A percentile compares a stretch with the other conserved stretches of the same genome.
phyloP scores from a whole-genome alignment of 2,888 invertebrate genomes.

The Cenopis cana region DNA sequence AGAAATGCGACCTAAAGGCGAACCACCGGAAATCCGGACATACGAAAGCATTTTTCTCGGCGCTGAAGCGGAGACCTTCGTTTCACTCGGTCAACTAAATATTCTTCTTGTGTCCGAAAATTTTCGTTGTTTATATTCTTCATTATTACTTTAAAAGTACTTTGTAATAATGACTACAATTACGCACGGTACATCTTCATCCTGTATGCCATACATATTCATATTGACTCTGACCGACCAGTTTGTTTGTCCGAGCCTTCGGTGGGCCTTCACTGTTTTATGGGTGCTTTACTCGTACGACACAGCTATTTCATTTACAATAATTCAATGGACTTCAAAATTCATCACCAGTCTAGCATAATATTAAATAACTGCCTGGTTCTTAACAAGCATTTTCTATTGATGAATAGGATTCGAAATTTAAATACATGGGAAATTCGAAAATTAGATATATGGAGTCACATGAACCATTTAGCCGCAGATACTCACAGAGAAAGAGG shows the following conservation, averaged over 20 bases:
- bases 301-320: constrained; percentile 12
- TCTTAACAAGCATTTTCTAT: too few relatives aligned
- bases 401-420: too few relatives aligned
- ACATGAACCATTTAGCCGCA: too few relatives aligned
- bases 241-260: constrained; percentile 27
- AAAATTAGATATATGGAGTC: too few relatives aligned
- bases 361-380: background rate
- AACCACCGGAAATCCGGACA: too few relatives aligned
- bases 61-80: too few relatives aligned
- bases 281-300: constrained; percentile 11
- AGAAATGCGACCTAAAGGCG: too few relatives aligned
- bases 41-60: too few relatives aligned
- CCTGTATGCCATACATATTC: constrained; percentile 33
- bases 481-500: too few relatives aligned
- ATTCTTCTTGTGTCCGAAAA: too few relatives aligned
- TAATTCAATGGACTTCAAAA: background rate
- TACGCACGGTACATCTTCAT: constrained; percentile 18
- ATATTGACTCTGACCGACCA: constrained; percentile 21
- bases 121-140: background rate
- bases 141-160: background rate
- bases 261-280: constrained; percentile 30
- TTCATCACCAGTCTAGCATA: background rate
- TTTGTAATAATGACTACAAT: constrained; percentile 11
- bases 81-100: too few relatives aligned
- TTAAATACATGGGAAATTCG: too few relatives aligned